phyloP scores from a whole-genome alignment of 2,888 invertebrate genomes.

The Stenichneumon culpator region DNA sequence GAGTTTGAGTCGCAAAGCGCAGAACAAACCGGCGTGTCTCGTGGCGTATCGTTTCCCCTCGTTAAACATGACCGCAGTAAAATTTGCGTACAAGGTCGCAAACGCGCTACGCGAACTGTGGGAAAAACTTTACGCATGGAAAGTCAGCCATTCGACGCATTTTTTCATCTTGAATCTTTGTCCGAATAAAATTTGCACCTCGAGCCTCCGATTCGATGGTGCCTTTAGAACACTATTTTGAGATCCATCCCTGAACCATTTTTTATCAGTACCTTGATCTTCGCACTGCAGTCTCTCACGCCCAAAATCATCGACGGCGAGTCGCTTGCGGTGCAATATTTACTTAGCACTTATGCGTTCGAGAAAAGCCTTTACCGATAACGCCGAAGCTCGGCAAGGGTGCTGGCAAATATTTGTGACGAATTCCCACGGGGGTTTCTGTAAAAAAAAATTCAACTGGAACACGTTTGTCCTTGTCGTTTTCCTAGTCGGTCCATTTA shows the following conservation, averaged over 20 bases:
- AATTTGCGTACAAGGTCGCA: constrained; percentile 12
- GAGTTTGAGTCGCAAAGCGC: constrained; percentile 50
- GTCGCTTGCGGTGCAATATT: constrained; percentile 66
- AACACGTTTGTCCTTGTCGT: neutral
- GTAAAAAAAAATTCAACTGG: constrained; percentile 53
- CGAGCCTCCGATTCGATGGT: neutral
- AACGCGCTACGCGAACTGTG: neutral
- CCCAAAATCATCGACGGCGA: neutral
- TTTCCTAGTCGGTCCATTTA: constrained; percentile 22
- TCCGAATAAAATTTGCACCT: neutral
- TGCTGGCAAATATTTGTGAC: constrained; percentile 76
- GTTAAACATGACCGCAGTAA: constrained; percentile 26
- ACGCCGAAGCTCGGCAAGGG: constrained; percentile 44
- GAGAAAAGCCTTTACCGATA: constrained; percentile 73
- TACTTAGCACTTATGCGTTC: constrained; percentile 73
- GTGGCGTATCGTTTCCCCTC: constrained; percentile 55
- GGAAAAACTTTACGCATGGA: no score
- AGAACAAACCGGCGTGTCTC: constrained; percentile 79
- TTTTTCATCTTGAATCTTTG: neutral
- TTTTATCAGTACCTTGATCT: constrained; percentile 16
- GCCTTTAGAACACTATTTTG: neutral
- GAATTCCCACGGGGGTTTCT: constrained; percentile 29
- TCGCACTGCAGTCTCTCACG: neutral
- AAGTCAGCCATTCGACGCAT: no score
- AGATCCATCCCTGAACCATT: neutral